These are phyloP conservation scores for Orthonyx spaldingii DNA, from an alignment of 2,113 vertebrate species.

Conservation along the genomic window DNA sequence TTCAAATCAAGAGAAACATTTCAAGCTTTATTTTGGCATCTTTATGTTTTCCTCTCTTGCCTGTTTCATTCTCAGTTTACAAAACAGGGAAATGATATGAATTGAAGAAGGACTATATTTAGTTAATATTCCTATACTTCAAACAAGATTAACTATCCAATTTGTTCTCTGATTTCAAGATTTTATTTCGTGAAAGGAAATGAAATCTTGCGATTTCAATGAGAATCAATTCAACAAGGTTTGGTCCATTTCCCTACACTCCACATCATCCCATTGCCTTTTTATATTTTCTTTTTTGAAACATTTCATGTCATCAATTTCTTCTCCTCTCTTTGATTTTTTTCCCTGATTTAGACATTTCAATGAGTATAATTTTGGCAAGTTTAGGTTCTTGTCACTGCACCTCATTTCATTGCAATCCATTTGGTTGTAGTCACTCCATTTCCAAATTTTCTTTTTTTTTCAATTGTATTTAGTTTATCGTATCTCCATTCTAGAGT, in stretches of 20 bases:
- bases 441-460: neutral
- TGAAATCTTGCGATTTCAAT: neutral
- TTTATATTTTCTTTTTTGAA: neutral
- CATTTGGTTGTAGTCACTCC: neutral
- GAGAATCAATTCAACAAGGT: neutral
- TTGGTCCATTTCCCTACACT: neutral
- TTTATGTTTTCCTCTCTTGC: neutral
- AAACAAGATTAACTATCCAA: neutral
- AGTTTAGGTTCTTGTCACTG: neutral
- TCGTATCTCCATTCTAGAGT: neutral
- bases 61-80: neutral
- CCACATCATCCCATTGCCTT: neutral
- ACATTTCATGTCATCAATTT: neutral
- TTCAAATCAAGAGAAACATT: neutral
- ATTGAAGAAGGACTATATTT: neutral
- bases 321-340: neutral
- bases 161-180: neutral
- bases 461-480: neutral
- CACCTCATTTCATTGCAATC: fast-evolving
- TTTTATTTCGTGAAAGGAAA: neutral
- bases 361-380: neutral
- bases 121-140: neutral
- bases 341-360: neutral
- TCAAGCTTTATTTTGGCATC: neutral
- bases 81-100: neutral